A percentile compares a stretch with the other conserved stretches of the same genome.
Evolutionary conservation across 2,888 invertebrate species (phyloP).

Genomic region (Biston betularia): DNA sequence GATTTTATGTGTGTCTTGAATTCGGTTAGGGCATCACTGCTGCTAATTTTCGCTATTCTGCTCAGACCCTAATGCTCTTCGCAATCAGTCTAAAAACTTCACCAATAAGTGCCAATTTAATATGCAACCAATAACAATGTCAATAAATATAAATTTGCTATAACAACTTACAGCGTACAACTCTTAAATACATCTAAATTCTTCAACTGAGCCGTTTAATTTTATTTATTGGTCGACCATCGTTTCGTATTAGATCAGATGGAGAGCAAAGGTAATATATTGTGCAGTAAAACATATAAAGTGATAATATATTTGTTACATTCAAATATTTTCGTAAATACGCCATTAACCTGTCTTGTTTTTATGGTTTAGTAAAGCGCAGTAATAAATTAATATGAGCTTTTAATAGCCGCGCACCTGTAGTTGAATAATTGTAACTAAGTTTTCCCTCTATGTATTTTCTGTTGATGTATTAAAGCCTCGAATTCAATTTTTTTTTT

Average conservation of each 20-base stretch:
- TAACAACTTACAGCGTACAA: neutral
- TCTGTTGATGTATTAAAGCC: no score
- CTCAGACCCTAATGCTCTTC: no score
- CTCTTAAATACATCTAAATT: slow-evolving; percentile 11
- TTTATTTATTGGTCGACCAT: slow-evolving; percentile 17
- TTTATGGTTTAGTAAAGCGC: slow-evolving; percentile 10
- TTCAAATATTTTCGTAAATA: slow-evolving; percentile 23
- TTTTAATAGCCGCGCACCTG: slow-evolving; percentile 6
- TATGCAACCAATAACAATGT: no score
- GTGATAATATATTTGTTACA: slow-evolving; percentile 22
- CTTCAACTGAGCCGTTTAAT: slow-evolving; percentile 11
- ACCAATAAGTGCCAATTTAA: no score
- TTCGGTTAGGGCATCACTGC: no score
- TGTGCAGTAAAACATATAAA: slow-evolving; percentile 19
- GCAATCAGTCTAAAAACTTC: no score
- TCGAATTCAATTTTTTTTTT: no score
- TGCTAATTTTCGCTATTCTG: no score
- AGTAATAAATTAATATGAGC: neutral
- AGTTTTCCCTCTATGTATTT: no score
- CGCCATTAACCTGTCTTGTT: slow-evolving; percentile 12
- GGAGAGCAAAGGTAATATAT: slow-evolving; percentile 20
- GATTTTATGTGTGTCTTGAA: no score
- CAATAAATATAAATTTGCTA: slow-evolving; percentile 11
- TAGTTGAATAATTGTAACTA: neutral
- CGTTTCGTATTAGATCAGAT: slow-evolving; percentile 23